Conservation (phyloP, 2,797 vertebrate genomes). For the Acestrorhynchus altus region DNA sequence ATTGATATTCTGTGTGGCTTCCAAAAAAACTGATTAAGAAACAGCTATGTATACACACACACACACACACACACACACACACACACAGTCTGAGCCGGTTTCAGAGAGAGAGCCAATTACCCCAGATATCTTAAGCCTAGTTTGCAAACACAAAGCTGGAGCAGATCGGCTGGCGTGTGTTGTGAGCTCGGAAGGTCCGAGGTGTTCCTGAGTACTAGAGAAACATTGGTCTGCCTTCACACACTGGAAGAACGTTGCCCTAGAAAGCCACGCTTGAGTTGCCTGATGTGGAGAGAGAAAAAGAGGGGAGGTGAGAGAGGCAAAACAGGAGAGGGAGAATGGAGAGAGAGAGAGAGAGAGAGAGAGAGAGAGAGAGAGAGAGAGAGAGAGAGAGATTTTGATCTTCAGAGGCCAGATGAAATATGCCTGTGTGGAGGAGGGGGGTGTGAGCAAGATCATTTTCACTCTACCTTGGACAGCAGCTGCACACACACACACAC, state of each 20-base stretch:
- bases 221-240: not conserved
- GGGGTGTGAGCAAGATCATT: conserved; percentile 68
- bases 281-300: conserved; percentile 54
- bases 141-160: conserved; percentile 6
- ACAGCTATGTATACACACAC: not conserved
- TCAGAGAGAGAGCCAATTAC: conserved; percentile 55
- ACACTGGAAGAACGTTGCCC: conserved; percentile 53
- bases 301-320: not conserved
- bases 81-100: not conserved
- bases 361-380: not conserved
- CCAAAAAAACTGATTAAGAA: not conserved
- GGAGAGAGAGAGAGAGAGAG: not conserved
- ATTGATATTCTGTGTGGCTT: not conserved
- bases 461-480: conserved; percentile 70
- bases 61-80: not conserved
- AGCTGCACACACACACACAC: conserved; percentile 57
- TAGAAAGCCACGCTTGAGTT: conserved; percentile 68
- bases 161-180: not conserved
- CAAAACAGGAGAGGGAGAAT: not conserved
- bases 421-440: conserved; percentile 69
- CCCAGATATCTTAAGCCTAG: conserved; percentile 48
- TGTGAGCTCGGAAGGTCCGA: not conserved
- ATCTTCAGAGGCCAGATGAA: conserved; percentile 26
- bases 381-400: not conserved
- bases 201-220: not conserved